These are phyloP conservation scores for Apamea crenata DNA, from an alignment of 2,888 invertebrate species.

Conservation along the genomic window DNA sequence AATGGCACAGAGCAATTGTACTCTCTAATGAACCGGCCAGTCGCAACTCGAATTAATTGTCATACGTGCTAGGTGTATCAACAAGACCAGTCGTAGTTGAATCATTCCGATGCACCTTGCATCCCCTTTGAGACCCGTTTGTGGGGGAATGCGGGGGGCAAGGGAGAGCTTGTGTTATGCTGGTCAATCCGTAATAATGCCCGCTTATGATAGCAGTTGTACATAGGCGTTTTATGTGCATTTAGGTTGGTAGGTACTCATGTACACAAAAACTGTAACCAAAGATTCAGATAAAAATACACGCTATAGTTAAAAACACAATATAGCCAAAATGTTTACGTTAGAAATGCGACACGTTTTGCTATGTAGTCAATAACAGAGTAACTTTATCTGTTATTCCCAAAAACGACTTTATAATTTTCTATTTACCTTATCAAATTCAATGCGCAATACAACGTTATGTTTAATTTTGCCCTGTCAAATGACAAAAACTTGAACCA, in stretches of 20 bases:
- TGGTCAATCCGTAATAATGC: slow-evolving; percentile 66
- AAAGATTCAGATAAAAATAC: not conserved
- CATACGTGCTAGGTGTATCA: slow-evolving; percentile 82
- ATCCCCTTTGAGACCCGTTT: slow-evolving; percentile 32
- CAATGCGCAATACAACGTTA: not conserved
- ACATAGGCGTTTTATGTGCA: slow-evolving; percentile 58
- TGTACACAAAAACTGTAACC: not conserved
- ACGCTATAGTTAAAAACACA: not conserved
- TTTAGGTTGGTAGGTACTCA: slow-evolving; percentile 44
- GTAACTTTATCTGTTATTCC: not conserved
- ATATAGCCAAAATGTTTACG: not conserved
- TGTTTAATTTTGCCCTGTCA: not conserved
- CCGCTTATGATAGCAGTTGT: slow-evolving; percentile 67
- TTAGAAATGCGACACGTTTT: not conserved
- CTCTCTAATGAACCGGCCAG: slow-evolving; percentile 83
- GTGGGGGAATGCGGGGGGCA: slow-evolving; percentile 15
- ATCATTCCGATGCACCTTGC: slow-evolving; percentile 13
- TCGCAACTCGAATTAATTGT: slow-evolving; percentile 83
- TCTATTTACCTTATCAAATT: not conserved
- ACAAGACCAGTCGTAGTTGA: slow-evolving; percentile 75
- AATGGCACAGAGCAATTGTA: slow-evolving; percentile 79
- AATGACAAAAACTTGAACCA: not conserved
- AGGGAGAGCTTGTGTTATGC: slow-evolving; percentile 33
- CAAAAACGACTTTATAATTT: not conserved
- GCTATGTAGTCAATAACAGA: not conserved